Evolutionary conservation across 2,888 invertebrate species (phyloP), one percentile per base, ranked within the genome.

Genomic region (Leptarthrus brevirostris): DNA sequence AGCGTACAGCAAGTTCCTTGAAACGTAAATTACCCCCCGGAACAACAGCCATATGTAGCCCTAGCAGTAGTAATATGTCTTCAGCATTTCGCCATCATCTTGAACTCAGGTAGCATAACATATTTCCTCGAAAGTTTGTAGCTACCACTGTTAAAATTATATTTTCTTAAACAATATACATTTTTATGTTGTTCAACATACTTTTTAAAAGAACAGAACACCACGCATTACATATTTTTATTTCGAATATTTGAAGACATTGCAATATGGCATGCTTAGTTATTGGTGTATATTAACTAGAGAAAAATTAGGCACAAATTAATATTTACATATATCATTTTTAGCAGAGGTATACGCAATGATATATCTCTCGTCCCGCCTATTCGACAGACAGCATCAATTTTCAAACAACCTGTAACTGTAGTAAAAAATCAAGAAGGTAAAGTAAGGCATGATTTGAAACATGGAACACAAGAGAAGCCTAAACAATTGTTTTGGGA

Each of bases 371-470:
- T 98, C 77, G 93, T 96, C 70, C 94, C 97, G 58, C 98, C 98
- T 1, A 97, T 98, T 76, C 89, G 98, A 53, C 98, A 98, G 86
- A 98, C 98, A 0, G 97, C 98, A 0, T 97, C 97, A 2, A 98
- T 99, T 81, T 98, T 98, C 84, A 98, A 98, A 83, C 98, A 99
- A 83, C 98, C 98, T 0, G 98, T 99, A 0, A 98, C 98, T 0
- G 94, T 98, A 3, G 91, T 96, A 80, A 94, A 95, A 83, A 96
- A 94, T 26, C 95, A 94, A 83, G 94, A 96, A 82, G 93, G 94
- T 81, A 93, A 94, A 86, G 94, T 95, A 12, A 95, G 95, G 85
- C 89, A 90, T 4, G 97, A 97, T 81, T 88, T 95, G 78, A 97
- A 97, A 85, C 95, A 95, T 85, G 95, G 95, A 26, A 91, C 91